Percentiles rank a stretch among this genome's conserved stretches.
Conservation (phyloP, 2,888 invertebrate genomes). For the Aphidoletes aphidimyza region DNA sequence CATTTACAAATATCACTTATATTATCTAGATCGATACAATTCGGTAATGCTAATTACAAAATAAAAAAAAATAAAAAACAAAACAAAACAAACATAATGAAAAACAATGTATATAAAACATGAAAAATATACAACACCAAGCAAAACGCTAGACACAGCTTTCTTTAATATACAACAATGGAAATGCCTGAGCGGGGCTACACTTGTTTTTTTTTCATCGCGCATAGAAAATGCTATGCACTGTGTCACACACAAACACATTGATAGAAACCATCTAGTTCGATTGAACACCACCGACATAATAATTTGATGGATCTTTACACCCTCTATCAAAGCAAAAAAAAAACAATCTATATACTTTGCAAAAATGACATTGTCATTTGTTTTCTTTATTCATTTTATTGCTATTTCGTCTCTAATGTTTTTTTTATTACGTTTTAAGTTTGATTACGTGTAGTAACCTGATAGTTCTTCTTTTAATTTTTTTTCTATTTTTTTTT, state of each 20-base stretch:
- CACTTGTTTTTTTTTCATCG: too few species aligned
- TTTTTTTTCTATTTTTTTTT: not conserved
- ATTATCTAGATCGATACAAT: not conserved
- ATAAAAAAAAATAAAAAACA: not conserved
- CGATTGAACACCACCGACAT: not conserved
- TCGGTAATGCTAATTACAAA: not conserved
- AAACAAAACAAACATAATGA: not conserved
- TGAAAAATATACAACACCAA: not conserved
- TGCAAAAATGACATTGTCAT: constrained; percentile 41
- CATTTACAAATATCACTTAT: not conserved
- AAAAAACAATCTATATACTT: not conserved
- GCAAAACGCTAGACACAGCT: not conserved
- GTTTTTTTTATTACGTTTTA: constrained; percentile 26
- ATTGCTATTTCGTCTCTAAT: constrained; percentile 27
- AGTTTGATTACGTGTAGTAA: constrained; percentile 34
- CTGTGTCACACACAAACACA: too few species aligned
- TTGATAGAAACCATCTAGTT: not conserved
- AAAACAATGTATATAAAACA: not conserved
- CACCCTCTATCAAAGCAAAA: not conserved
- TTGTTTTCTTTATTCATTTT: constrained; percentile 39
- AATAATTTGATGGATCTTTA: too few species aligned
- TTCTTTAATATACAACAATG: too few species aligned
- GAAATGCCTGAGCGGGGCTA: too few species aligned
- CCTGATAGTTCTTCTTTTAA: not conserved
- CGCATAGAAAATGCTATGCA: too few species aligned